phyloP scores from a whole-genome alignment of 1,140 invertebrate genomes.

The Macrobrachium rosenbergii region DNA sequence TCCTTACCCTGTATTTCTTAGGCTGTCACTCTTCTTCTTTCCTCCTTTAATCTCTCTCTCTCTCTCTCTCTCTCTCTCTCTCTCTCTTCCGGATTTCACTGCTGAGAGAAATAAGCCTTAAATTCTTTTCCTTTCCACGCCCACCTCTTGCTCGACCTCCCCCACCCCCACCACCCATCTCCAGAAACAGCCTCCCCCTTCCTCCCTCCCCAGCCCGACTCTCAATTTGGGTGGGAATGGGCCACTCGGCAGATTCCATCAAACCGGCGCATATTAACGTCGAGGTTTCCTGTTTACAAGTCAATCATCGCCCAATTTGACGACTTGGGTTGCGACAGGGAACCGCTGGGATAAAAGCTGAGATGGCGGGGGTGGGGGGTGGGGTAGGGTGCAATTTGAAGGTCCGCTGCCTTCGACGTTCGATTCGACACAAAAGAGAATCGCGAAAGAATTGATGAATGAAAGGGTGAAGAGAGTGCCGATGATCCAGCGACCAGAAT shows the following conservation, averaged over 20 bases:
- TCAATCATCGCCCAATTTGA: conserved; percentile 40
- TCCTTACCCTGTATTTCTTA: no score
- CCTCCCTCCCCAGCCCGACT: not conserved
- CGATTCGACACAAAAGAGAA: no score
- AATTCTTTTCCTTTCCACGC: no score
- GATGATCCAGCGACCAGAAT: no score
- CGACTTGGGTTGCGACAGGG: conserved; percentile 26
- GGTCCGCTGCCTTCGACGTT: not conserved
- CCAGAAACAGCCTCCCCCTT: not conserved
- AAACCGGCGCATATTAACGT: conserved; percentile 35
- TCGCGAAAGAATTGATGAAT: no score
- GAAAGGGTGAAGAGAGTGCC: no score
- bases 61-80: not conserved
- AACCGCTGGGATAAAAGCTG: not conserved
- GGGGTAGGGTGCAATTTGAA: not conserved
- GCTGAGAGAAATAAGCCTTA: no score
- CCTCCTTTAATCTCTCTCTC: not conserved
- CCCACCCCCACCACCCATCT: not conserved
- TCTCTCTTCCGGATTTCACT: no score
- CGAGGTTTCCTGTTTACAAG: conserved; percentile 34
- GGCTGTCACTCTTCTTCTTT: not conserved
- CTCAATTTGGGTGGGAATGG: conserved; percentile 14
- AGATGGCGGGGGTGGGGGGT: no score
- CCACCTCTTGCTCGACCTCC: not conserved
- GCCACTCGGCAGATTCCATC: conserved; percentile 13